Base-by-base conservation (phyloP, 2,797 vertebrate species). In the Molothrus aeneus region DNA sequence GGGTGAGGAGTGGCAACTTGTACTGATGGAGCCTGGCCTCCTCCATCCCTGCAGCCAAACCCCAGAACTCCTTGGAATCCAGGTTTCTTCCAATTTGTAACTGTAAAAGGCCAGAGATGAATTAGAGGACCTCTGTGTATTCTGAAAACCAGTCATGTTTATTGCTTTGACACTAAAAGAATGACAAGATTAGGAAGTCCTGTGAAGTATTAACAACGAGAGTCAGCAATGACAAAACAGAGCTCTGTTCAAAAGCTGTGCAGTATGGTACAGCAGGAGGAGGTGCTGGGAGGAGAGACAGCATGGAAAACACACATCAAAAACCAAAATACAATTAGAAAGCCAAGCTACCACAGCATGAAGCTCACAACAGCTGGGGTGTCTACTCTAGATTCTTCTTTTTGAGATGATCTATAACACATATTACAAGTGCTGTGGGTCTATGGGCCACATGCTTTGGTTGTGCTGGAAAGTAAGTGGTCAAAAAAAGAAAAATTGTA, bases 111-210 rank as follows among this genome's bases (percentile, higher is more conserved):
- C 20, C 6, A 81, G 54, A 92, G 25, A 60, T 8, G 8, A 81
- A 89, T 71, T 51, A 61, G 29, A 51, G 45, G 61, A 77, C 22
- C 19, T 19, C 34, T 42, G 36, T 8, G 8, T 42, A 14, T 93
- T 90, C 82, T 91, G 80, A 86, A 96, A 97, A 95, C 31, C 16
- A 5, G 1, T 54, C 0, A 0, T 29, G 36, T 97, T 96, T 96
- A 95, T 97, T 96, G 61, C 31, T 61, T 86, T 45, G 60, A 81
- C 40, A 17, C 85, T 89, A 94, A 32, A 84, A 54, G 34, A 75
- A 64, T 54, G 50, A 54, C 81, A 71, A 80, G 47, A 79, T 25
- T 53, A 47, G 56, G 34, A 69, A 59, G 47, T 56, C 32, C 42
- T 34, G 36, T 56, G 57, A 75, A 64, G 60, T 32, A 7, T n/a